A percentile compares a stretch with the other conserved stretches of the same genome.
Conservation (phyloP, 2,113 vertebrate species). For the Phyllostomus discolor region DNA sequence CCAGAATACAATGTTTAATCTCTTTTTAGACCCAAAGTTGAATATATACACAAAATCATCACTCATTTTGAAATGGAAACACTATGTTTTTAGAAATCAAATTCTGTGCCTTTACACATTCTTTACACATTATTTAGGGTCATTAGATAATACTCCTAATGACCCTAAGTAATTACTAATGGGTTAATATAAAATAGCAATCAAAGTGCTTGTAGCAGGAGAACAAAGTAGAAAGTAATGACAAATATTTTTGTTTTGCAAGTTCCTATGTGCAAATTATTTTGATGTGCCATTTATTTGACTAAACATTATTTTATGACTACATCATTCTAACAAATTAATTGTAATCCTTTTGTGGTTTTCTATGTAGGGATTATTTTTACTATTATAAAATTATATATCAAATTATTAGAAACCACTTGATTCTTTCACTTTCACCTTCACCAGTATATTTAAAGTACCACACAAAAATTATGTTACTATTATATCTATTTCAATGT, state of each 20-base stretch:
- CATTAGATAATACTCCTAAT: neutral
- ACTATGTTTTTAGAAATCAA: slow-evolving; percentile 17
- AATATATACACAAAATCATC: slow-evolving; percentile 30
- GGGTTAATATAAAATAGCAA: neutral
- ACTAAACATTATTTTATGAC: slow-evolving; percentile 39
- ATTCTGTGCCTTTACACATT: neutral
- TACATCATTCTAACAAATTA: slow-evolving; percentile 35
- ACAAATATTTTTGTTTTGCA: slow-evolving; percentile 35
- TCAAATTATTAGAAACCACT: neutral
- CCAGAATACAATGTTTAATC: slow-evolving; percentile 41
- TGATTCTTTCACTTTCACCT: slow-evolving; percentile 17
- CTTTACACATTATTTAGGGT: neutral
- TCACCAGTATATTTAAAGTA: slow-evolving; percentile 4
- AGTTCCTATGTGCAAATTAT: slow-evolving; percentile 16
- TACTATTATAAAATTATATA: slow-evolving; percentile 2
- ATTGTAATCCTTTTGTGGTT: slow-evolving; percentile 58
- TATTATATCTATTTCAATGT: neutral
- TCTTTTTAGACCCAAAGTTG: slow-evolving; percentile 48
- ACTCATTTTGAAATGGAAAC: slow-evolving; percentile 9
- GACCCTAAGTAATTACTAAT: neutral
- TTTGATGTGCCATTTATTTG: slow-evolving; percentile 40
- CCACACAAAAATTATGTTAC: slow-evolving; percentile 52
- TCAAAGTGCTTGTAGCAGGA: neutral
- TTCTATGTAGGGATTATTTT: slow-evolving; percentile 16
- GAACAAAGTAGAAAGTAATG: slow-evolving; percentile 31